Evolutionary conservation across 92 coral and sea anemone genomes (phyloP).

Genomic region (Diadumene lineata): DNA sequence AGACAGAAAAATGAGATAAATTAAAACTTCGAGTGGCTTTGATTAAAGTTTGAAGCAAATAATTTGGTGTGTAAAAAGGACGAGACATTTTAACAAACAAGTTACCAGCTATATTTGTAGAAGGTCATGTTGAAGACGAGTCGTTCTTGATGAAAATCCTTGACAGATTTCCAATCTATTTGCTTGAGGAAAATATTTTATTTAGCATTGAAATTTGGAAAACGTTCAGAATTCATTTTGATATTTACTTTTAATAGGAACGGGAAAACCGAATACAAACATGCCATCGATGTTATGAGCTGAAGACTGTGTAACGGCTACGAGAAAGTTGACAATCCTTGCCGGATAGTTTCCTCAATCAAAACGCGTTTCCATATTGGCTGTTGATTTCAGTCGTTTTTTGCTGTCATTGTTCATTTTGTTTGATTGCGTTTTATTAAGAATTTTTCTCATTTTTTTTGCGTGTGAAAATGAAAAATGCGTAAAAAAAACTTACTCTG

Average conservation of each 20-base stretch:
- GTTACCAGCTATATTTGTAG: constrained; percentile 15
- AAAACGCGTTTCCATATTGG: not conserved
- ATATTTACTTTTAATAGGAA: constrained; percentile 40
- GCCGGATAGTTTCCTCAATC: not conserved
- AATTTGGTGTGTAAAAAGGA: not conserved
- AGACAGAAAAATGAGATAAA: not conserved
- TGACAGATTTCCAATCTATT: constrained; percentile 25
- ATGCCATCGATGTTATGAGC: constrained; percentile 34
- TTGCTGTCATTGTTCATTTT: too few species aligned
- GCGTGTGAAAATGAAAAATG: too few species aligned
- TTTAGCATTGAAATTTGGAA: constrained; percentile 36
- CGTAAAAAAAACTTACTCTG: too few species aligned
- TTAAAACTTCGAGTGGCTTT: not conserved
- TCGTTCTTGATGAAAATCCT: constrained; percentile 1
- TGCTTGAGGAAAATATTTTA: constrained; percentile 25
- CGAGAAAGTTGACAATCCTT: constrained; percentile 12
- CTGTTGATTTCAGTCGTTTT: too few species aligned
- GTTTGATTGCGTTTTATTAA: too few species aligned
- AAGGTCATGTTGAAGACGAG: not conserved
- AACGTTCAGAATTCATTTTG: constrained; percentile 28
- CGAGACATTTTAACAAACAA: constrained; percentile 3
- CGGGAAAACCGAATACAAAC: constrained; percentile 33
- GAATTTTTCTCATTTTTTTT: too few species aligned
- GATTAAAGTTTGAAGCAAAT: not conserved
- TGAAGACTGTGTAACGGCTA: constrained; percentile 19